A percentile compares a stretch with the other conserved stretches of the same genome.
These are phyloP conservation scores for Anastatus disparis DNA, from an alignment of 1,140 invertebrate species.

Conservation along the genomic window DNA sequence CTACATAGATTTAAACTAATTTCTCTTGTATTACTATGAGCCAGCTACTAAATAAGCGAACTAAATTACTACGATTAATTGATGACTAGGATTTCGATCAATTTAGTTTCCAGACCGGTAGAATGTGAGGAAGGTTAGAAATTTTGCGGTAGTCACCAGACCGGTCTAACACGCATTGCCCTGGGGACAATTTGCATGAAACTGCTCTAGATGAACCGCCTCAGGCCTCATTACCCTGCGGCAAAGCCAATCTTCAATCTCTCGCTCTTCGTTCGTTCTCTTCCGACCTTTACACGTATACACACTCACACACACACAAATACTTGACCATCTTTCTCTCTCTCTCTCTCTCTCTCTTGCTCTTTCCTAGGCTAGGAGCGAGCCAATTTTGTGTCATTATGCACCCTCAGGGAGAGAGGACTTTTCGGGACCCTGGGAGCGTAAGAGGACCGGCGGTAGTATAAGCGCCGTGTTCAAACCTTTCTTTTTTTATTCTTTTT, in stretches of 20 bases:
- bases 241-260: constrained; percentile 48
- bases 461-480: neutral
- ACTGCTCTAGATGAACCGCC: constrained; percentile 53
- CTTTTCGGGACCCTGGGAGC: constrained; percentile 33
- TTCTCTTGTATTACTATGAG: no score
- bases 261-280: constrained; percentile 14
- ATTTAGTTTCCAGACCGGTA: neutral
- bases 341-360: constrained; percentile 10
- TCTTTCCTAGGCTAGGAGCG: constrained; percentile 47
- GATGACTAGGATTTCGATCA: neutral
- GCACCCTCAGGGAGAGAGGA: constrained; percentile 44
- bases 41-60: no score
- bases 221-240: constrained; percentile 52
- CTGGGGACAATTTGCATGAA: constrained; percentile 50
- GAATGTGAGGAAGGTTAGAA: neutral
- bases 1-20: no score
- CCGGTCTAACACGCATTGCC: no score
- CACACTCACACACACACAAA: no score
- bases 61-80: no score
- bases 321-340: neutral
- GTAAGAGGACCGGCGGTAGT: constrained; percentile 26
- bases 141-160: neutral
- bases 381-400: constrained; percentile 65
- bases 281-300: neutral
- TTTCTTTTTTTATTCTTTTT: neutral